Evolutionary conservation across 2,888 invertebrate species (phyloP).

Genomic region (Disparrhopalites patrizii): DNA sequence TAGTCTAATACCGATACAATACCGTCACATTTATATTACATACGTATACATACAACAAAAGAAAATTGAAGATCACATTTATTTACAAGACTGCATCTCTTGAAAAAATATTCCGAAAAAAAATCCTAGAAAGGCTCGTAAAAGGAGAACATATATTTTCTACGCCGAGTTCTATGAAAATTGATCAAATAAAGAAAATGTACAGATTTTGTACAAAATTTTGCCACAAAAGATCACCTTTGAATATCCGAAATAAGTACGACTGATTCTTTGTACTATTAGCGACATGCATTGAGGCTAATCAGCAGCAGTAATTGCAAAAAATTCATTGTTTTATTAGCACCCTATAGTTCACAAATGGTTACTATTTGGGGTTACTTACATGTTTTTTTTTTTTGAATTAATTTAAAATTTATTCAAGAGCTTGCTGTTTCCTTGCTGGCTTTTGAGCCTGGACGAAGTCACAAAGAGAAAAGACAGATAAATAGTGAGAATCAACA

Average conservation of each 20-base stretch:
- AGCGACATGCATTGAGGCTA: background rate
- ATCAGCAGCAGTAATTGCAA: background rate
- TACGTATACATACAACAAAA: background rate
- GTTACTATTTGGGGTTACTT: slow-evolving; percentile 2
- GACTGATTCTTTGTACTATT: background rate
- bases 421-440: slow-evolving; percentile 12
- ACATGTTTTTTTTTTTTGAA: slow-evolving; percentile 14
- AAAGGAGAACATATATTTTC: too few relatives aligned
- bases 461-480: background rate
- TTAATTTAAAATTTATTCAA: slow-evolving; percentile 22
- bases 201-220: too few relatives aligned
- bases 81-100: too few relatives aligned
- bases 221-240: too few relatives aligned
- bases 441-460: slow-evolving; percentile 23
- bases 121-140: too few relatives aligned
- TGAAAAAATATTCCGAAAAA: too few relatives aligned
- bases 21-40: background rate
- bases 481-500: too few relatives aligned
- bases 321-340: too few relatives aligned
- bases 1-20: too few relatives aligned
- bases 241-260: background rate
- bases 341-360: background rate
- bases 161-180: too few relatives aligned
- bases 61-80: background rate
- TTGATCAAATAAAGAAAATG: background rate